These are phyloP conservation scores for Colaptes auratus DNA, from an alignment of 2,113 vertebrate genomes.

Conservation along the genomic window DNA sequence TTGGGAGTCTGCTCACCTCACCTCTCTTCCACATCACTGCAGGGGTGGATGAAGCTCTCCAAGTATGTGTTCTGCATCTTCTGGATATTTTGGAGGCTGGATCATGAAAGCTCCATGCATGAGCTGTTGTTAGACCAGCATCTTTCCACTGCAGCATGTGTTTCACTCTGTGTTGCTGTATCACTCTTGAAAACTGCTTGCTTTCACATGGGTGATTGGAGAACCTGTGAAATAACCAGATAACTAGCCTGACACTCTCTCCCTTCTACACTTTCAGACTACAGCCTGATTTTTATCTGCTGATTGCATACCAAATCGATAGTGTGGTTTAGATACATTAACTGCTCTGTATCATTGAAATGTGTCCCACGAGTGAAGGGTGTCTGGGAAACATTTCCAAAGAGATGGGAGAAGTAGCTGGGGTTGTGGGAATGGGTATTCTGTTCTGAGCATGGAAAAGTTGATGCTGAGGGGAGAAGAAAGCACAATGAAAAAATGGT, in stretches of 20 bases:
- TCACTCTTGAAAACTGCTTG: neutral
- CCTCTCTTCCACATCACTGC: neutral
- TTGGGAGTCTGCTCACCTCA: neutral
- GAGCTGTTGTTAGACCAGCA: neutral
- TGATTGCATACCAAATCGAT: neutral
- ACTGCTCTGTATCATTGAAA: neutral
- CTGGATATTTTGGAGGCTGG: neutral
- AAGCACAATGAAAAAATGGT: neutral
- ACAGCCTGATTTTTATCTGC: neutral
- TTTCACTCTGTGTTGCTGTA: neutral
- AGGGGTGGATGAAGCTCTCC: neutral
- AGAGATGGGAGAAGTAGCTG: neutral
- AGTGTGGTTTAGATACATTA: rapidly evolving
- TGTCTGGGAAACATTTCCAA: neutral
- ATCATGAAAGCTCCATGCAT: neutral
- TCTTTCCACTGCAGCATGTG: neutral
- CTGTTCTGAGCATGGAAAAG: neutral
- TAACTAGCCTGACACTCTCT: neutral
- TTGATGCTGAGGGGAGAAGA: neutral
- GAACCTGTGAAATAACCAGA: slow-evolving; percentile 11
- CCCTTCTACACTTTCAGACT: neutral
- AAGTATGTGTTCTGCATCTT: neutral
- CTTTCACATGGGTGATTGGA: slow-evolving; percentile 30
- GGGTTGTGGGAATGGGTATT: neutral
- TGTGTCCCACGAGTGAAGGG: neutral